These are phyloP conservation scores for Sycon ciliatum DNA, from an alignment of 37 sponge, comb jelly and placozoan species.

Conservation along the genomic window DNA sequence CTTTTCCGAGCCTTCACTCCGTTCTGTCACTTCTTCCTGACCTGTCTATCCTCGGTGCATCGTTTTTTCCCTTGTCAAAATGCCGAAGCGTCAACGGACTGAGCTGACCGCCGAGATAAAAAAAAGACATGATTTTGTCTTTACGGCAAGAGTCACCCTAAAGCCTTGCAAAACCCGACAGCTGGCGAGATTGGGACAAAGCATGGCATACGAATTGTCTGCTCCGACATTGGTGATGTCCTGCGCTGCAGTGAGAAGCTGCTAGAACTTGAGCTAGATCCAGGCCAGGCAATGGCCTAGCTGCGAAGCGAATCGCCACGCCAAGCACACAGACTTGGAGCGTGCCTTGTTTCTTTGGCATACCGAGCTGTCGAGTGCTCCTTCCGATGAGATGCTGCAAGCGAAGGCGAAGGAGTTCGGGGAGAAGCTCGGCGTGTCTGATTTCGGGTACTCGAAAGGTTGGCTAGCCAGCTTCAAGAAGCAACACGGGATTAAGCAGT, in stretches of 20 bases:
- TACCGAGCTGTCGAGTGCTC: background rate
- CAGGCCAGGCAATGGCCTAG: no score
- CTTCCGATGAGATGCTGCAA: background rate
- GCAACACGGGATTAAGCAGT: slow-evolving; percentile 2
- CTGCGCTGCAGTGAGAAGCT: background rate
- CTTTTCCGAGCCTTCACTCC: no score
- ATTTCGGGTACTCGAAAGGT: slow-evolving; percentile 16
- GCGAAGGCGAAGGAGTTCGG: background rate
- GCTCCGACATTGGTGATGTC: background rate
- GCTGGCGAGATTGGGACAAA: background rate
- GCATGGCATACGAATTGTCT: background rate
- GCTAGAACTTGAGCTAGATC: no score
- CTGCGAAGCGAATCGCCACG: background rate
- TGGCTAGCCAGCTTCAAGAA: slow-evolving; percentile 20
- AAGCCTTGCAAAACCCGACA: background rate
- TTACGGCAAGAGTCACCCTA: background rate
- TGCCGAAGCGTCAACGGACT: no score
- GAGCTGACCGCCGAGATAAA: no score
- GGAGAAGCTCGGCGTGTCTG: background rate
- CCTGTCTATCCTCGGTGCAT: no score
- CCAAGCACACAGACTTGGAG: background rate
- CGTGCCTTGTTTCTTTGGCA: background rate
- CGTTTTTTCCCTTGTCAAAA: no score
- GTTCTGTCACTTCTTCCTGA: no score
- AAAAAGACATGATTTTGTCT: background rate